Percentiles rank a stretch among this genome's conserved stretches.
Evolutionary conservation across 2,113 vertebrate genomes (phyloP).

Genomic region (Triplophysa dalaica): DNA sequence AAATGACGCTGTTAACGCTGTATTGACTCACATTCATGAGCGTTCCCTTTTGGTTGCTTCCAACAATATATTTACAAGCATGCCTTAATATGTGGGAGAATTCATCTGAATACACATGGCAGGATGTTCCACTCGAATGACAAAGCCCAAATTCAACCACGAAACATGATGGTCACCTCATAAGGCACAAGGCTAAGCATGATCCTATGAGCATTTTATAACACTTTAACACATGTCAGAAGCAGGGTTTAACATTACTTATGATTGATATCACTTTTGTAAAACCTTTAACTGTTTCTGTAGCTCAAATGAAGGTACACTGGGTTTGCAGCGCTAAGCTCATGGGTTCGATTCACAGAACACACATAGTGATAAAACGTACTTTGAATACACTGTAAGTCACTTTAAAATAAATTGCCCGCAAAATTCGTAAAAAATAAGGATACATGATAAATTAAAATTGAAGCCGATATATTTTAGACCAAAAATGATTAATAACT

Average conservation of each 20-base stretch:
- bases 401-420: no score
- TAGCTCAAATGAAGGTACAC: no score
- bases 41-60: constrained; percentile 58
- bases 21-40: constrained; percentile 72
- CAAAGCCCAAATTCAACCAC: constrained; percentile 92
- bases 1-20: constrained; percentile 68
- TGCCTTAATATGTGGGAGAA: constrained; percentile 92
- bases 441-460: no score
- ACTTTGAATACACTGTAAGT: no score
- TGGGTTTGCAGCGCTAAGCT: no score
- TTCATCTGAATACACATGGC: constrained; percentile 96
- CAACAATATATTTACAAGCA: constrained; percentile 89
- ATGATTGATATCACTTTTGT: no score
- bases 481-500: no score
- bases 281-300: no score
- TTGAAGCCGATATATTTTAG: no score
- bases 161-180: constrained; percentile 90
- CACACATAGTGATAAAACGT: no score
- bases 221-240: constrained; percentile 69
- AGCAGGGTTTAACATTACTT: constrained; percentile 30
- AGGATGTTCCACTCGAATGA: constrained; percentile 98
- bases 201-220: constrained; percentile 74
- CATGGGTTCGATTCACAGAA: no score
- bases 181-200: constrained; percentile 79
- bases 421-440: no score